Conservation (phyloP, 2,113 vertebrate genomes). For the Podilymbus podiceps region DNA sequence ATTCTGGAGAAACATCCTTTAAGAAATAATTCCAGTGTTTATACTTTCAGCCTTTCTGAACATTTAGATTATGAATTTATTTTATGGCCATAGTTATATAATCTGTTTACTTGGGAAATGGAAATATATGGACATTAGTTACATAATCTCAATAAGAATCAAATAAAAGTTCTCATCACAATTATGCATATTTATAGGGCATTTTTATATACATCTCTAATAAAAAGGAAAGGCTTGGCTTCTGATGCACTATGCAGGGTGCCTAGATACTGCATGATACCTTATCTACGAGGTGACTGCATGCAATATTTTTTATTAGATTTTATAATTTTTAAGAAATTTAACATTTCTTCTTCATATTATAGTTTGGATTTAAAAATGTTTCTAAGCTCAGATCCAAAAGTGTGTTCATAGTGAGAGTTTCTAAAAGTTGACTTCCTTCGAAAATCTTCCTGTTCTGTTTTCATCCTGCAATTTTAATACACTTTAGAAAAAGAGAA, state of each 20-base stretch:
- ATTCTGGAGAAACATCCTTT: not conserved
- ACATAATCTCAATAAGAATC: conserved; percentile 49
- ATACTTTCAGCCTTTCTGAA: conserved; percentile 22
- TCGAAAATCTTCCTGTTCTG: not conserved
- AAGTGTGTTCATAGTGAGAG: not conserved
- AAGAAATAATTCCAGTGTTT: not conserved
- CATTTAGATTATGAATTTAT: conserved; percentile 28
- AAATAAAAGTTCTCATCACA: conserved; percentile 10
- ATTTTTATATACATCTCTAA: not conserved
- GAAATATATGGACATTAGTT: conserved; percentile 52
- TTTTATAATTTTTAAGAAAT: not conserved
- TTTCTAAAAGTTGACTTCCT: not conserved
- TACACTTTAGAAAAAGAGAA: not conserved
- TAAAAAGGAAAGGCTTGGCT: not conserved
- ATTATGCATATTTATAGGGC: not conserved
- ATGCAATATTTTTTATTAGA: not conserved
- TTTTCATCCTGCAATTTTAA: not conserved
- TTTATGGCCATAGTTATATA: conserved; percentile 55
- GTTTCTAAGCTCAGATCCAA: not conserved
- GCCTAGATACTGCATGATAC: not conserved
- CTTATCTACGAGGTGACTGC: not conserved
- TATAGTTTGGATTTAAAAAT: not conserved
- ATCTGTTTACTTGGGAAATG: conserved; percentile 61
- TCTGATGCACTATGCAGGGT: accelerated
- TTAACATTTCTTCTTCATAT: not conserved